Conservation (phyloP, 2,113 vertebrate species). For the Trinectes maculatus region DNA sequence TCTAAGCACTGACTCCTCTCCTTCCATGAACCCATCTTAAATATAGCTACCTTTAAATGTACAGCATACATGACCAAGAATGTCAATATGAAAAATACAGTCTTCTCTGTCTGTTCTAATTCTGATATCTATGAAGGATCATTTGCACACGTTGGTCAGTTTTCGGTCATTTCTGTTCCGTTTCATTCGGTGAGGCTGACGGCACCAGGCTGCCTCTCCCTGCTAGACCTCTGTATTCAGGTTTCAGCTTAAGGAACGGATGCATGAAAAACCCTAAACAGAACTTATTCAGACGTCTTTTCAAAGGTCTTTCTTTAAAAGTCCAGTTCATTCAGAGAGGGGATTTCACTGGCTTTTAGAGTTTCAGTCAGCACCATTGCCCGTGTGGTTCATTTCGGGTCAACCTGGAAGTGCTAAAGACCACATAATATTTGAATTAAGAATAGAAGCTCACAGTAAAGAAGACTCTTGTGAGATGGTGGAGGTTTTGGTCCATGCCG, state of each 20-base stretch:
- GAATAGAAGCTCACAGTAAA: conserved; percentile 33
- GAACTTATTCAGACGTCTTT: conserved; percentile 37
- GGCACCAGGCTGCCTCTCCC: background rate
- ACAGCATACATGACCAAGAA: conserved; percentile 9
- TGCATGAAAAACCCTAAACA: conserved; percentile 34
- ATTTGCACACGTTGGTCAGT: conserved; percentile 35
- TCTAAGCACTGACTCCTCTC: background rate
- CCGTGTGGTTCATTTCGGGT: conserved; percentile 55
- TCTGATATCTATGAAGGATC: conserved; percentile 23
- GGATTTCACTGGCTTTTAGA: conserved; percentile 34
- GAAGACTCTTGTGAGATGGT: conserved; percentile 29
- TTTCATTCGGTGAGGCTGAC: conserved; percentile 21
- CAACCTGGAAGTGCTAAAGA: conserved; percentile 15
- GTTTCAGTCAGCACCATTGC: conserved; percentile 16
- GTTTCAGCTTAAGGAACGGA: conserved; percentile 26
- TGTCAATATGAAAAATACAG: conserved; percentile 27
- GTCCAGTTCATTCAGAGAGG: conserved; percentile 32
- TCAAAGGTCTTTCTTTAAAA: conserved; percentile 38
- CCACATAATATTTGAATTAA: conserved; percentile 30
- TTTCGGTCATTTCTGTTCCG: conserved; percentile 32
- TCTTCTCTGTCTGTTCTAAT: conserved; percentile 11
- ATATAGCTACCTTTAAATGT: conserved; percentile 8
- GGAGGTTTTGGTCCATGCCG: conserved; percentile 6
- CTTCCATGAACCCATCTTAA: background rate
- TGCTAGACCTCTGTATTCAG: conserved; percentile 29